Evolutionary conservation across 2,888 invertebrate genomes (phyloP).

Genomic region (Ligdia adustata): DNA sequence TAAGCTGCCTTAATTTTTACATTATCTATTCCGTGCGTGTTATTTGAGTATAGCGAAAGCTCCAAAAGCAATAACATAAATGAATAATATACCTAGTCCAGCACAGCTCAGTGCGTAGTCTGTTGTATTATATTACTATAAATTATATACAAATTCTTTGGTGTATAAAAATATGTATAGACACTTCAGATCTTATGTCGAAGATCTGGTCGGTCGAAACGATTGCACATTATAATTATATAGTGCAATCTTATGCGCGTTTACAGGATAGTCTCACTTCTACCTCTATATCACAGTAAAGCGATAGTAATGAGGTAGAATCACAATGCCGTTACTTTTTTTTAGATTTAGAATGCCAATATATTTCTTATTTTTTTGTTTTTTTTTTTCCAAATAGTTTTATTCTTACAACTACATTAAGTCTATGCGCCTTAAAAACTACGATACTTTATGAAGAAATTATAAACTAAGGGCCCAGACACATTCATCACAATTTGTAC

Average conservation of each 20-base stretch:
- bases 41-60: slow-evolving; percentile 68
- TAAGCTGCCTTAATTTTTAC: slow-evolving; percentile 73
- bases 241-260: slow-evolving; percentile 73
- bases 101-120: slow-evolving; percentile 63
- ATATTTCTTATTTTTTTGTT: slow-evolving; percentile 45
- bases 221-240: slow-evolving; percentile 70
- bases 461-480: slow-evolving; percentile 84
- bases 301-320: slow-evolving; percentile 59
- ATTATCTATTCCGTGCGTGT: slow-evolving; percentile 57
- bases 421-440: slow-evolving; percentile 70
- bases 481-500: slow-evolving; percentile 80
- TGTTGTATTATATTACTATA: slow-evolving; percentile 58
- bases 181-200: slow-evolving; percentile 74
- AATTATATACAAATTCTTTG: slow-evolving; percentile 78
- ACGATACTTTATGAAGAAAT: slow-evolving; percentile 80
- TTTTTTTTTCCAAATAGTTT: slow-evolving; percentile 49
- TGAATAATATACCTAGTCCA: slow-evolving; percentile 59
- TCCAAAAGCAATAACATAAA: slow-evolving; percentile 71
- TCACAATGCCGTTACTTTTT: slow-evolving; percentile 75
- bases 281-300: slow-evolving; percentile 57
- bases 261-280: slow-evolving; percentile 77
- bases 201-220: slow-evolving; percentile 84
- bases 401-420: slow-evolving; percentile 68
- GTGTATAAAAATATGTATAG: slow-evolving; percentile 76
- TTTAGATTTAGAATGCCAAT: slow-evolving; percentile 42